These are phyloP conservation scores for Myotis findleyi DNA, from an alignment of 2,797 vertebrate species.

Conservation along the genomic window DNA sequence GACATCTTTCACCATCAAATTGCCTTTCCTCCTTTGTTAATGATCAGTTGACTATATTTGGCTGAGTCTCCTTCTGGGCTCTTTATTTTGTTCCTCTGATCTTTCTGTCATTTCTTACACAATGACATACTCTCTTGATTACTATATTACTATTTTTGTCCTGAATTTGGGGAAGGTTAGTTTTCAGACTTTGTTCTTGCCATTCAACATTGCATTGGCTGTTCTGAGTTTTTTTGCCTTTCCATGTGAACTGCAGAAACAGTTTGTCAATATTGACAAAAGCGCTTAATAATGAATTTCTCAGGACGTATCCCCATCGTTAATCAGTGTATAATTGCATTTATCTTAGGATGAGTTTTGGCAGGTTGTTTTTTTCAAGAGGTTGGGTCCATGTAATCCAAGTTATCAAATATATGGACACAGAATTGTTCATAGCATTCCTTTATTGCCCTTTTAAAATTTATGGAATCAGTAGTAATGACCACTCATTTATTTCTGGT, in stretches of 20 bases:
- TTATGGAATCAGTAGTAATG: neutral
- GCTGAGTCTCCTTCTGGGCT: neutral
- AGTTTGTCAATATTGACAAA: neutral
- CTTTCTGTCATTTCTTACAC: neutral
- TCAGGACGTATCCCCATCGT: neutral
- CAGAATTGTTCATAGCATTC: neutral
- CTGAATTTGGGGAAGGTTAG: neutral
- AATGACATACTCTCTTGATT: neutral
- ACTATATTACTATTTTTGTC: neutral
- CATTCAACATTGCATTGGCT: neutral
- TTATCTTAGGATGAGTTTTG: neutral
- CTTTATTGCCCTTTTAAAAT: neutral
- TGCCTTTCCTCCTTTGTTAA: neutral
- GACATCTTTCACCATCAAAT: neutral
- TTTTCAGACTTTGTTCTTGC: neutral
- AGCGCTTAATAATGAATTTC: neutral
- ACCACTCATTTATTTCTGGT: neutral
- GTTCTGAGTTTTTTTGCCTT: neutral
- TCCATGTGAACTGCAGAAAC: neutral
- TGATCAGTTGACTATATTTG: neutral
- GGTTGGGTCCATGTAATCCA: neutral
- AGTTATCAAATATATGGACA: neutral
- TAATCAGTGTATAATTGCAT: neutral
- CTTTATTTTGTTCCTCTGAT: neutral
- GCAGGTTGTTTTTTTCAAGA: neutral